A percentile compares a stretch with the other conserved stretches of the same genome.
phyloP scores from a whole-genome alignment of 2,113 vertebrate genomes.

The Triplophysa siluroides region DNA sequence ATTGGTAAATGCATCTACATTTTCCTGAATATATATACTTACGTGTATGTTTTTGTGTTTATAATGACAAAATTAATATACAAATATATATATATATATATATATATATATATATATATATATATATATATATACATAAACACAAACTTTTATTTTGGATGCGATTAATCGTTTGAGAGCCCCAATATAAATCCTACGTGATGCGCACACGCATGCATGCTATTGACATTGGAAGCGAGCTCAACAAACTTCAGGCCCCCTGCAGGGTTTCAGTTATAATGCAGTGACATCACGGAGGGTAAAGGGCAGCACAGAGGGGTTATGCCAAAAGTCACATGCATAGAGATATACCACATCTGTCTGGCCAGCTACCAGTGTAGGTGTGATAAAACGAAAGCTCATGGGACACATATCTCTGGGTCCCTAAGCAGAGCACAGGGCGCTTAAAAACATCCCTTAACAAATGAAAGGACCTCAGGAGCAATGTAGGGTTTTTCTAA shows the following conservation, averaged over 20 bases:
- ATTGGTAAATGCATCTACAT: no score
- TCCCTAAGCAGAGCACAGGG: conserved; percentile 78
- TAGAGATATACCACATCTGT: conserved; percentile 74
- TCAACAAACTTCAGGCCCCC: conserved; percentile 17
- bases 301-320: conserved; percentile 11
- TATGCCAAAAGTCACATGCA: conserved; percentile 66
- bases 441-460: conserved; percentile 46
- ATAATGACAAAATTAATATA: no score
- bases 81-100: no score
- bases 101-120: no score
- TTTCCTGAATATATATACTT: no score
- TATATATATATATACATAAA: no score
- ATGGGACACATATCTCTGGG: conserved; percentile 74
- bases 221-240: neutral
- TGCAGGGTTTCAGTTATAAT: conserved; percentile 22
- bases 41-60: no score
- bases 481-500: conserved; percentile 44
- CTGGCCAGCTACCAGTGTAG: conserved; percentile 75
- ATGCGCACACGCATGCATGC: neutral
- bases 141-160: no score
- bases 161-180: no score
- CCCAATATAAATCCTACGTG: no score
- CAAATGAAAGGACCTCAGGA: conserved; percentile 13
- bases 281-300: conserved; percentile 33
- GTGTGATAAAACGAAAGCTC: conserved; percentile 77